Percentiles rank a stretch among this genome's conserved stretches.
These are phyloP conservation scores for Ceratothoa steindachneri DNA, from an alignment of 2,888 invertebrate species.

Conservation along the genomic window DNA sequence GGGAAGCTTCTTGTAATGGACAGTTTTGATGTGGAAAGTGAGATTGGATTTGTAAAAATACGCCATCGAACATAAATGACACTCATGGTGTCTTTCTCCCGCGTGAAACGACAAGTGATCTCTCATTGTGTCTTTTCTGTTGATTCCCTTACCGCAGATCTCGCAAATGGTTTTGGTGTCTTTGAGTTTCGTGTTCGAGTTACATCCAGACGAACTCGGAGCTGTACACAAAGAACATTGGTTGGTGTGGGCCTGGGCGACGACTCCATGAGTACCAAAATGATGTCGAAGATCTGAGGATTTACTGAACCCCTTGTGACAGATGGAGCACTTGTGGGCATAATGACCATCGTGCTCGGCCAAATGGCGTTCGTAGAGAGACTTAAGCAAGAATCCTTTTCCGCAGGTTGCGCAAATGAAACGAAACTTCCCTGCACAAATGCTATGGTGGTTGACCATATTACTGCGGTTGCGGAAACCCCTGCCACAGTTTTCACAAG, in stretches of 20 bases:
- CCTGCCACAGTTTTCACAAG: slow-evolving; percentile 38
- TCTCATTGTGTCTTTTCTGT: slow-evolving; percentile 23
- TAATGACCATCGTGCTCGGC: slow-evolving; percentile 38
- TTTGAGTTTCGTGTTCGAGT: not conserved
- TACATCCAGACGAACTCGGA: not conserved
- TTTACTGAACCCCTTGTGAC: slow-evolving; percentile 42
- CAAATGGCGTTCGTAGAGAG: slow-evolving; percentile 34
- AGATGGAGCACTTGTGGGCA: slow-evolving; percentile 33
- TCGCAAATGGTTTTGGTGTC: slow-evolving; percentile 20
- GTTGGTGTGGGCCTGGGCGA: not conserved
- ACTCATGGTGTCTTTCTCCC: slow-evolving; percentile 31
- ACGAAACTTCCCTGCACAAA: slow-evolving; percentile 36
- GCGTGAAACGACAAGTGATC: slow-evolving; percentile 41
- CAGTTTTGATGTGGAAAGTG: slow-evolving; percentile 26
- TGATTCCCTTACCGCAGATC: slow-evolving; percentile 35
- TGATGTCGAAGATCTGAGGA: slow-evolving; percentile 36
- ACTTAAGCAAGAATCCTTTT: slow-evolving; percentile 39
- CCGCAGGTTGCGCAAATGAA: slow-evolving; percentile 35
- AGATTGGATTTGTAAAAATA: slow-evolving; percentile 43
- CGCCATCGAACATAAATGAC: slow-evolving; percentile 24
- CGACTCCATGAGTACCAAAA: slow-evolving; percentile 24
- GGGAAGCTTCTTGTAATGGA: slow-evolving; percentile 22
- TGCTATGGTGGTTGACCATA: slow-evolving; percentile 36
- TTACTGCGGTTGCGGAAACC: slow-evolving; percentile 36
- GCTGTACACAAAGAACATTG: slow-evolving; percentile 16